Percentiles rank a stretch among this genome's conserved stretches.
phyloP scores from a whole-genome alignment of 2,888 invertebrate species.

The Plebejus argus region DNA sequence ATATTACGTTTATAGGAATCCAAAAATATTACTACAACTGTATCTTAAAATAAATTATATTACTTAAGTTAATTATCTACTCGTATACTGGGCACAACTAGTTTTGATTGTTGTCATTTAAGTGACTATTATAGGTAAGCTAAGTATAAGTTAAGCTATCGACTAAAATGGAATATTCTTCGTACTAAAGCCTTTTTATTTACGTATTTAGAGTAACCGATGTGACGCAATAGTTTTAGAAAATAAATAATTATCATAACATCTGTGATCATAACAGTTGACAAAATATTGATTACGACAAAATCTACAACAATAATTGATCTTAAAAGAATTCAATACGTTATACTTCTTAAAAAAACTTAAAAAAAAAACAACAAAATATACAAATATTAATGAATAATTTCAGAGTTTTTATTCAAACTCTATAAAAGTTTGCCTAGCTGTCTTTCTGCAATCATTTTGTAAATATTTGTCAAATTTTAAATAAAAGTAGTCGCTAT shows the following conservation, averaged over 20 bases:
- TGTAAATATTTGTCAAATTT: no score
- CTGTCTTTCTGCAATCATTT: no score
- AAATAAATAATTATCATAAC: slow-evolving; percentile 32
- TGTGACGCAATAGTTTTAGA: slow-evolving; percentile 46
- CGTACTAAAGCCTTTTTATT: slow-evolving; percentile 76
- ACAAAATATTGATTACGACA: neutral
- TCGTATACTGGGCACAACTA: slow-evolving; percentile 82
- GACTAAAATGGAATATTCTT: slow-evolving; percentile 78
- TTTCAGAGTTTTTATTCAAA: neutral
- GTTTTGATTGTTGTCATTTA: slow-evolving; percentile 79
- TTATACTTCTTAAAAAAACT: neutral
- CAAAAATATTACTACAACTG: slow-evolving; percentile 80
- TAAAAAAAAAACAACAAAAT: neutral
- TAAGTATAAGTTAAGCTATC: slow-evolving; percentile 79
- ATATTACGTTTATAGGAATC: slow-evolving; percentile 78
- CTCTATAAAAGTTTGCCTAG: neutral
- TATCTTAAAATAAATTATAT: slow-evolving; percentile 79
- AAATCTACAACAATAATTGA: neutral
- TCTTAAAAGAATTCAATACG: neutral
- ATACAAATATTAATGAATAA: neutral
- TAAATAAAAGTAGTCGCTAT: no score
- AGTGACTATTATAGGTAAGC: slow-evolving; percentile 75
- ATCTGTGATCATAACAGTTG: no score
- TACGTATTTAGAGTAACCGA: slow-evolving; percentile 71
- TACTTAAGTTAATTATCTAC: slow-evolving; percentile 74